phyloP scores from a whole-genome alignment of 2,113 vertebrate species.

The Oceanodroma tethys region DNA sequence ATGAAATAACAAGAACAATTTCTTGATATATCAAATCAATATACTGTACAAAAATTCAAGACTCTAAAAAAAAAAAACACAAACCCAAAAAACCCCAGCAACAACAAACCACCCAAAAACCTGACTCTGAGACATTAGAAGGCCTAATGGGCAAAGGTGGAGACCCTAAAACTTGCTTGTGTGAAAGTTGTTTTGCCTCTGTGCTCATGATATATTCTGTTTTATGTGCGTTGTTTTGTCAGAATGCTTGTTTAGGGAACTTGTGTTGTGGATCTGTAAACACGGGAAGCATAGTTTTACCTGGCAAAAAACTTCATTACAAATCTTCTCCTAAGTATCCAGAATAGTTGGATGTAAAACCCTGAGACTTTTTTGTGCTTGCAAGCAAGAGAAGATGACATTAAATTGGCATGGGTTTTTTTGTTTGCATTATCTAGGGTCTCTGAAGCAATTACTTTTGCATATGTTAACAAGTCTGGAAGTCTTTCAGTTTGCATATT shows the following conservation, averaged over 20 bases:
- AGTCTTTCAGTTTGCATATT: background rate
- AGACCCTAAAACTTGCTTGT: background rate
- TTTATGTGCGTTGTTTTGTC: background rate
- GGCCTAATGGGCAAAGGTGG: background rate
- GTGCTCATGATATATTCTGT: background rate
- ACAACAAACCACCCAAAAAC: background rate
- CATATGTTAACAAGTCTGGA: background rate
- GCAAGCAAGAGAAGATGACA: background rate
- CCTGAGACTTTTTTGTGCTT: background rate
- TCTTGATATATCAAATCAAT: background rate
- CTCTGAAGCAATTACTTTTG: slow-evolving; percentile 6
- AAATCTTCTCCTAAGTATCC: background rate
- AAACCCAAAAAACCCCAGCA: background rate
- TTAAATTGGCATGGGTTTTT: background rate
- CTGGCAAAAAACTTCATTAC: background rate
- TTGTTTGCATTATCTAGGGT: background rate
- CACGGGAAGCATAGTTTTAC: background rate
- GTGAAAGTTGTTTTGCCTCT: background rate
- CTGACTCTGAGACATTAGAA: background rate
- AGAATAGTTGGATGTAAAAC: background rate
- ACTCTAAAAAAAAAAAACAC: background rate
- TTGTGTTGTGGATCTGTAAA: background rate
- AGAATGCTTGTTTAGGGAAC: background rate
- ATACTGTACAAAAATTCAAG: background rate
- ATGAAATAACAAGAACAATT: background rate